Percentiles rank a stretch among this genome's conserved stretches.
Conservation (phyloP, 2,888 invertebrate species). For the Apamea crenata region DNA sequence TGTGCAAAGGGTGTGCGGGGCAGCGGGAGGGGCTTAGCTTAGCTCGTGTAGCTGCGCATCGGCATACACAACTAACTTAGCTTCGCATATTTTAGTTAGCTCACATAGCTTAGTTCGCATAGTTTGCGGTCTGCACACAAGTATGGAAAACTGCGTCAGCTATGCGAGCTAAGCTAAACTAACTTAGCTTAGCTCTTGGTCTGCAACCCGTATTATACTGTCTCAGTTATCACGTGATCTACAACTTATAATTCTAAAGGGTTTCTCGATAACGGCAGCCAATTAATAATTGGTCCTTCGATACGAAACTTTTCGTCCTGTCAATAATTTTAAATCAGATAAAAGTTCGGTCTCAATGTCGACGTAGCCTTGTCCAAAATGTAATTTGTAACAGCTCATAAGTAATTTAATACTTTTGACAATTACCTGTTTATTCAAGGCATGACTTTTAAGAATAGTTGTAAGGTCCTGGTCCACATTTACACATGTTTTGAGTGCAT, state of each 20-base stretch:
- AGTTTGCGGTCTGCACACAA: too few relatives aligned
- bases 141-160: too few relatives aligned
- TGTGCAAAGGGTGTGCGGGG: too few relatives aligned
- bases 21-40: too few relatives aligned
- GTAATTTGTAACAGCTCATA: constrained; percentile 63
- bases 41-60: too few relatives aligned
- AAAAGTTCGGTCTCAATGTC: constrained; percentile 22
- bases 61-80: too few relatives aligned
- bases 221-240: constrained; percentile 24
- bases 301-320: constrained; percentile 24
- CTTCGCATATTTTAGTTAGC: too few relatives aligned
- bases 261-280: constrained; percentile 14
- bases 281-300: constrained; percentile 22
- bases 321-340: constrained; percentile 20
- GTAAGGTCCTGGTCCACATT: constrained; percentile 73
- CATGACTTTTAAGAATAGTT: constrained; percentile 70
- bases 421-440: constrained; percentile 63
- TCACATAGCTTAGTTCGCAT: too few relatives aligned
- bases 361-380: constrained; percentile 53
- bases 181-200: too few relatives aligned
- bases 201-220: too few relatives aligned
- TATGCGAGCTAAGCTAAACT: too few relatives aligned
- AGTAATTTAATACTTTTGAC: constrained; percentile 56
- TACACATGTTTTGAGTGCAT: constrained; percentile 50
- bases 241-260: constrained; percentile 12